Evolutionary conservation across 2,888 invertebrate genomes (phyloP), one percentile per base, ranked within the genome.

Genomic region (Chalcosyrphus nemorum): DNA sequence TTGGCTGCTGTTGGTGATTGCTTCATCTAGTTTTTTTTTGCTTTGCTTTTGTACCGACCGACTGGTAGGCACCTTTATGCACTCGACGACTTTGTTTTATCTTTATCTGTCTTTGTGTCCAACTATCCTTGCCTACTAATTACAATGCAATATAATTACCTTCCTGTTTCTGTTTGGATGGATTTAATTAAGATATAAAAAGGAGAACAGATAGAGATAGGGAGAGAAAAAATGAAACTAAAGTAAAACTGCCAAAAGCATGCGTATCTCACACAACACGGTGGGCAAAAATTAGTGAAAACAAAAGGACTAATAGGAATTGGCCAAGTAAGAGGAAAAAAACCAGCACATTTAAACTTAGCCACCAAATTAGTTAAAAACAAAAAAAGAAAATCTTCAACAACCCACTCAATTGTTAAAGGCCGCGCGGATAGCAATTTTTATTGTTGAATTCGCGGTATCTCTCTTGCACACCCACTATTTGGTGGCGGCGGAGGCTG

Each of bases 71-170:
- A 77, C 56, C 70, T 63, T 63, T 71, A 50, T 70, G 35, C 61
- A 54, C 47, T 71, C 35, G 43, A 38, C 57, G 47, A 24, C 50
- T 52, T 50, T 72, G 52, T 45, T 63, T 52, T 59, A 76, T 76
- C 45, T 63, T 77, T 77, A 74, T 77, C 77, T 72, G 35, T 56
- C 41, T 56, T 66, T 63, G 13, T 63, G 11, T 47, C 4, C 65
- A 74, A 71, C 68, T 82, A 72, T 82, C 66, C 68, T 82, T 77
- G 82, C 77, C 81, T 77, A 77, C 82, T 82, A 82, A 82, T 82
- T 77, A 82, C 82, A 68, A 70, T 75, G 52, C 29, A 27, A 50
- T 81, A 72, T 77, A 74, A 74, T 82, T 82, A 77, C 72, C 77
- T 77, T 82, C 77, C 77, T 77, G 76, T 41, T 63, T 71, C 66